Conservation (phyloP, 1,140 invertebrate genomes). For the Apis mellifera region DNA sequence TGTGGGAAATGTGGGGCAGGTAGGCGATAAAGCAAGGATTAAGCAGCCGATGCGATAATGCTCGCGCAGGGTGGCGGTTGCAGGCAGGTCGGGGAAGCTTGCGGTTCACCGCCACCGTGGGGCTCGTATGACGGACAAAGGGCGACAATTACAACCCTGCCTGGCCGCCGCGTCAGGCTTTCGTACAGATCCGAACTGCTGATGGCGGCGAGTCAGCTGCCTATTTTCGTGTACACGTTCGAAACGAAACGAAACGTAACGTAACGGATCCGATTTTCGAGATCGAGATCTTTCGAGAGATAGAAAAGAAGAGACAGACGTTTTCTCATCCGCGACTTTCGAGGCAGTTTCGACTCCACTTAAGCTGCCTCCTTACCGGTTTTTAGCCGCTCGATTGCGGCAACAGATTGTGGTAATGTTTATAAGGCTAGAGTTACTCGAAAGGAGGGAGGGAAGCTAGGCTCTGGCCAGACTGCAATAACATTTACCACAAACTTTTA, state of each 20-base stretch:
- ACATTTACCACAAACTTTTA: constrained; percentile 68
- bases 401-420: constrained; percentile 66
- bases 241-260: constrained; percentile 1
- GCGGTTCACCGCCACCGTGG: constrained; percentile 62
- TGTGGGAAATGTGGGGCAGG: constrained; percentile 15
- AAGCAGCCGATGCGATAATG: constrained; percentile 71
- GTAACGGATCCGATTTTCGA: too few species aligned
- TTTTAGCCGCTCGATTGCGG: constrained; percentile 49
- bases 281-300: too few species aligned
- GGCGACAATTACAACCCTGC: constrained; percentile 72
- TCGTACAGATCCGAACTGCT: constrained; percentile 58
- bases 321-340: too few species aligned
- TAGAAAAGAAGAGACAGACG: too few species aligned
- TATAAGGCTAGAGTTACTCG: constrained; percentile 62
- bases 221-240: constrained; percentile 41
- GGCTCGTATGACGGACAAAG: constrained; percentile 72
- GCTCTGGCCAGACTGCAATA: constrained; percentile 56
- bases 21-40: constrained; percentile 70
- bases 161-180: constrained; percentile 67
- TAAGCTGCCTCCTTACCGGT: background rate
- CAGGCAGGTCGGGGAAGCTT: constrained; percentile 60
- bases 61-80: constrained; percentile 54
- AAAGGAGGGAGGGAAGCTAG: constrained; percentile 34
- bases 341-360: background rate
- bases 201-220: constrained; percentile 51